Conservation (phyloP, 2,113 vertebrate species). For the Penelope pileata region DNA sequence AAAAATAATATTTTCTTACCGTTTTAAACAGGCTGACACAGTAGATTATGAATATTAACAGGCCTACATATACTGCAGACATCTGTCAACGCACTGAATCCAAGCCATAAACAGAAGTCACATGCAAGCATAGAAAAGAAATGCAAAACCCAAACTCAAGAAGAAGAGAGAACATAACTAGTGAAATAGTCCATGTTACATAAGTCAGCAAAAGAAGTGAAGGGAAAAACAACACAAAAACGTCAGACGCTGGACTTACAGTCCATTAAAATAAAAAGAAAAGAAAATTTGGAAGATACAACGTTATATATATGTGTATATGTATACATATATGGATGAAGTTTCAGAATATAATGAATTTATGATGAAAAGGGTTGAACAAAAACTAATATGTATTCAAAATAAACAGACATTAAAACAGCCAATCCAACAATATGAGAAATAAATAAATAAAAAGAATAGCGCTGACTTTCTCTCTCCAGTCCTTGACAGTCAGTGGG, state of each 20-base stretch:
- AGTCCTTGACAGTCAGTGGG: background rate
- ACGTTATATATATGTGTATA: background rate
- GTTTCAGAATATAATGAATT: background rate
- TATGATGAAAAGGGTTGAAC: background rate
- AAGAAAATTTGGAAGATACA: background rate
- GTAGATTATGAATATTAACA: background rate
- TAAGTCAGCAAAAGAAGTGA: background rate
- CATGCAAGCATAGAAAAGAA: background rate
- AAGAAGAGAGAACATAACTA: background rate
- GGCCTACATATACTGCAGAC: background rate
- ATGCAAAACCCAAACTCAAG: background rate
- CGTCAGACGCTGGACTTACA: background rate
- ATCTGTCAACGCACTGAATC: background rate
- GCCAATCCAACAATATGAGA: background rate
- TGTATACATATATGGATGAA: background rate
- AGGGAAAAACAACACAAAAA: background rate
- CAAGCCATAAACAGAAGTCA: background rate
- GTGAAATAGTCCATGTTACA: accelerated
- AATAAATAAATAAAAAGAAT: background rate
- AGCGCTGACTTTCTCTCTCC: background rate
- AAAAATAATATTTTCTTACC: background rate
- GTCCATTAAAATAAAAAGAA: background rate
- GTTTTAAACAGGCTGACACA: background rate
- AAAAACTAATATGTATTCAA: background rate
- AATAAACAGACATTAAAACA: background rate